Evolutionary conservation across 2,113 vertebrate genomes (phyloP), one percentile per base, ranked within the genome.

Genomic region (Xiphophorus hellerii): DNA sequence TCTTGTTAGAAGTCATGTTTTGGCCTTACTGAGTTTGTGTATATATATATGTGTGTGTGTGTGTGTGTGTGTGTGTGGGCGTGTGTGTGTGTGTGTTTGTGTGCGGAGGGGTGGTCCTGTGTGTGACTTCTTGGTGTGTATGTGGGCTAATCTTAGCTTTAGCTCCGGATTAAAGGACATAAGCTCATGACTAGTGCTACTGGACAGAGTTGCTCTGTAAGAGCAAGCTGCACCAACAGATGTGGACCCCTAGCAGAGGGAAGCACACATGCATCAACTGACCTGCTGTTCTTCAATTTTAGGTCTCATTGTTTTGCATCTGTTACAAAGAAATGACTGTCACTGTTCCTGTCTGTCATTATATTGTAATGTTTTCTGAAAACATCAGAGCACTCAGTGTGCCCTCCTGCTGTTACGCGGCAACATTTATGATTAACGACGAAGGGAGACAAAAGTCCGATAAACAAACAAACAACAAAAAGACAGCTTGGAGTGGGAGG

Each of bases 131-230:
- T 44, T 33, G 66, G 71, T 68, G 58, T 62, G 69, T 89, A 90
- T 93, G 79, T 92, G 91, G 91, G 90, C 92, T 94, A 89, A 93
- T 93, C 89, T 92, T 92, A 90, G 90, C 88, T 94, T 92, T 92
- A 84, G 88, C 27, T 62, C 66, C 22, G 79, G 90, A 92, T 94
- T 93, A 92, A 89, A 83, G 80, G 87, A 84, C 77, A 85, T 80
- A 87, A 89, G 84, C 81, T 85, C 83, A 82, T 76, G 76, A 76
- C 69, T 58, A 69, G 69, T 71, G 78, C 78, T 71, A 68, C 81
- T 66, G 72, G 78, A 78, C 70, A 44, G 80, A 63, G 70, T 66
- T 76, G 51, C 54, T 70, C 29, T 30, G 62, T 42, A 54, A 68
- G 33, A 73, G 65, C 31, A 61, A 42, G 69, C 67, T 14, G 27